Evolutionary conservation across 1,140 invertebrate species (phyloP).

Genomic region (Meloidogyne chitwoodi): DNA sequence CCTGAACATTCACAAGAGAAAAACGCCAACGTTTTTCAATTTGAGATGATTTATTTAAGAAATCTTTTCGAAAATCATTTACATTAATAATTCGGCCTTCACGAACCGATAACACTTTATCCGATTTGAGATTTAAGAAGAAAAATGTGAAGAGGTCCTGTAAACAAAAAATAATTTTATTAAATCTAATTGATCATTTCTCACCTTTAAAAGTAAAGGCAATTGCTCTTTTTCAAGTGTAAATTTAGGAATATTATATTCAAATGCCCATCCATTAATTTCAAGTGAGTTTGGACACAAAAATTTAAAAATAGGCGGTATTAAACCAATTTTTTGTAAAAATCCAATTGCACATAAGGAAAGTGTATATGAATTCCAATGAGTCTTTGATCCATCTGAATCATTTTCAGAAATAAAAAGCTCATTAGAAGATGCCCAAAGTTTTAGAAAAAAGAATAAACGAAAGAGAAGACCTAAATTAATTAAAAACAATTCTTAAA

Average conservation of each 20-base stretch:
- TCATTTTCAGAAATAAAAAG: slow-evolving; percentile 19
- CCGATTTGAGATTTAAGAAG: slow-evolving; percentile 7
- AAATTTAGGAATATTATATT: slow-evolving; percentile 22
- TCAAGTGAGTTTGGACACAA: slow-evolving; percentile 11
- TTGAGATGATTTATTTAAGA: slow-evolving; percentile 13
- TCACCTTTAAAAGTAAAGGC: slow-evolving; percentile 10
- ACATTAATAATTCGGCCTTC: slow-evolving; percentile 17
- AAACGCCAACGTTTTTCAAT: slow-evolving; percentile 35
- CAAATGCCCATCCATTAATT: slow-evolving; percentile 22
- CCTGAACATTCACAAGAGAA: slow-evolving; percentile 37
- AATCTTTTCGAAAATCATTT: slow-evolving; percentile 26
- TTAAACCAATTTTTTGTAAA: slow-evolving; percentile 22
- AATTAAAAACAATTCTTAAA: not conserved
- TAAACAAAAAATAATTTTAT: not conserved
- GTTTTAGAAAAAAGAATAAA: slow-evolving; percentile 37
- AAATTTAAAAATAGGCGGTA: slow-evolving; percentile 10
- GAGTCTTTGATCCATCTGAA: not conserved
- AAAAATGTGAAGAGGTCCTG: slow-evolving; percentile 37
- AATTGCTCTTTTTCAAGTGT: slow-evolving; percentile 13
- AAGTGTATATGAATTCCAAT: slow-evolving; percentile 44
- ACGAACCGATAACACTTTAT: slow-evolving; percentile 18
- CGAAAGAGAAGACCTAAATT: slow-evolving; percentile 28
- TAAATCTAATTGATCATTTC: not conserved
- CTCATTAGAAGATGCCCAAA: slow-evolving; percentile 31
- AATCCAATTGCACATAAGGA: slow-evolving; percentile 36